Evolutionary conservation across 2,888 invertebrate genomes (phyloP), one percentile per base, ranked within the genome.

Genomic region (Glomeris marginata): DNA sequence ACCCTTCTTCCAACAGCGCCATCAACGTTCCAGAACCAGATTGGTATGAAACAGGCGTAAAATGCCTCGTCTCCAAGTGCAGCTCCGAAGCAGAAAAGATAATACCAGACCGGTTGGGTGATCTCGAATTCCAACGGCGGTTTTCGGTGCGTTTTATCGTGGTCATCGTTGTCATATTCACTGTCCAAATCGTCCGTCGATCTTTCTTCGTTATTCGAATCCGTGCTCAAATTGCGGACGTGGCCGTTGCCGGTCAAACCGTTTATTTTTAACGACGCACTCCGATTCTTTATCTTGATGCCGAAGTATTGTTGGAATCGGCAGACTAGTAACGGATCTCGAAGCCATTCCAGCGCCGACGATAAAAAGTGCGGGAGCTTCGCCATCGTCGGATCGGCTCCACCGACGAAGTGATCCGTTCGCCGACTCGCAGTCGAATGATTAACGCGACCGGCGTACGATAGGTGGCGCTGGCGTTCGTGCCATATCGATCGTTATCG

Each of bases 11-110:
- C 84, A 2, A 90, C 83, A 28, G 81, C 81, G 18, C 84, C 83
- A 69, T 91, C 91, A 51, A 91, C 75, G 67, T 91, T 92, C 91
- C 91, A 92, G 63, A 88, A 84, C 81, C 87, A 86, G 66, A 87
- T 87, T 1, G 91, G 87, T 62, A 90, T 88, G 63, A 90, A 88
- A n/a, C 78, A 74, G 1, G 83, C 79, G 68, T 91, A 92, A 67
- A 92, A 92, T 54, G 82, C 73, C 70, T 91, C 91, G 69, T 91
- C 88, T 1, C 91, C 91, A 28, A 92, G 69, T 54, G 81, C 81
- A 0, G 90, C 87, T 16, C 88, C 90, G 62, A 90, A 74, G 18
- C 78, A 67, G 66, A 91, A 91, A 54, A 90, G 62, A 65, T 82
- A 84, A 69, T 85, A 85, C 81, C 88, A 84, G 62, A 84, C 80